Evolutionary conservation across 2,797 vertebrate genomes (phyloP).

Genomic region (Crenuchus spilurus): DNA sequence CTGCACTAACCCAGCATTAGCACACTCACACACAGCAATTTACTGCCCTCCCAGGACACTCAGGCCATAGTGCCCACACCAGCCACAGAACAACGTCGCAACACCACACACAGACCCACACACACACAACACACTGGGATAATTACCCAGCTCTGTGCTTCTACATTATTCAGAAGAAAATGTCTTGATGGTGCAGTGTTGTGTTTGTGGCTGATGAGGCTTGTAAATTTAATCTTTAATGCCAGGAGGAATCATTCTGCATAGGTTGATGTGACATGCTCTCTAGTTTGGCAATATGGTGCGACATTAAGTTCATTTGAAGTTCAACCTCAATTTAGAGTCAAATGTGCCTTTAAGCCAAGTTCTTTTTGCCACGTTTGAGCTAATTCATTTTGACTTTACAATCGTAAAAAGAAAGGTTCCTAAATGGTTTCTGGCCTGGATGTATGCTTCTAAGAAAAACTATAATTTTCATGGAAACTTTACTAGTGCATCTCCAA

Average conservation of each 20-base stretch:
- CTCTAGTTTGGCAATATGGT: conserved; percentile 23
- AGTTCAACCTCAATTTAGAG: conserved; percentile 18
- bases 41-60: conserved; percentile 44
- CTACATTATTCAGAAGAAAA: conserved; percentile 47
- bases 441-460: background rate
- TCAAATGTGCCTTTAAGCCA: conserved; percentile 8
- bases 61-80: conserved; percentile 35
- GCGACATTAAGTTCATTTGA: conserved; percentile 16
- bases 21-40: conserved; percentile 38
- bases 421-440: background rate
- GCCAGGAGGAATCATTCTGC: conserved; percentile 39
- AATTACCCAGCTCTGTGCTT: conserved; percentile 43
- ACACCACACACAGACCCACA: conserved; percentile 35
- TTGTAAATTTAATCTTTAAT: conserved; percentile 56
- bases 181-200: conserved; percentile 30
- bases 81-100: background rate
- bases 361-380: background rate
- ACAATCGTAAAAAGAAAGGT: background rate
- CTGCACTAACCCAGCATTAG: conserved; percentile 51
- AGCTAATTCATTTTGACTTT: background rate
- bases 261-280: conserved; percentile 37
- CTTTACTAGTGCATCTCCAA: too few species aligned
- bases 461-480: too few species aligned
- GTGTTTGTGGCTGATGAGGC: conserved; percentile 52
- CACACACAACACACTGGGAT: conserved; percentile 18